Conservation (phyloP, 2,888 invertebrate species). For the Schrankia costaestrigalis region DNA sequence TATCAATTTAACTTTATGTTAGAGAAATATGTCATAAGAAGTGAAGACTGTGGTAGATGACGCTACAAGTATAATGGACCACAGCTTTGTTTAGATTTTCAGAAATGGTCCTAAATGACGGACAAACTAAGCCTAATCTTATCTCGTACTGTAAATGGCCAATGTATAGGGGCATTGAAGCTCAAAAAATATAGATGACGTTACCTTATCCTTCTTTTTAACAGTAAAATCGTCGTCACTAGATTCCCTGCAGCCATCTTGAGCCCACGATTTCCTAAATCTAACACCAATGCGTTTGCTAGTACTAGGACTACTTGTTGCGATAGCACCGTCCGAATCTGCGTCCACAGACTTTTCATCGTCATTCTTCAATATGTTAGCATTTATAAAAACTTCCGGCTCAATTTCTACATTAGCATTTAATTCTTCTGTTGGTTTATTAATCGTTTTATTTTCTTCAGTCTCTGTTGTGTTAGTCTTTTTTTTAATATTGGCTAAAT, state of each 20-base stretch:
- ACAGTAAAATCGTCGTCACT: slow-evolving; percentile 62
- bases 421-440: slow-evolving; percentile 13
- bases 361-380: slow-evolving; percentile 54
- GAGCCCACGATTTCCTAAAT: slow-evolving; percentile 65
- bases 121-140: no score
- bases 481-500: slow-evolving; percentile 21
- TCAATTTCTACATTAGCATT: slow-evolving; percentile 9
- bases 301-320: slow-evolving; percentile 53
- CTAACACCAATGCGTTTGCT: slow-evolving; percentile 62
- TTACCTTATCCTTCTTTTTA: slow-evolving; percentile 66
- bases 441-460: slow-evolving; percentile 35
- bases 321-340: slow-evolving; percentile 59
- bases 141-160: no score
- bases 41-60: no score
- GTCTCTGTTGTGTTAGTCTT: slow-evolving; percentile 37
- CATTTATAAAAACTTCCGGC: slow-evolving; percentile 15
- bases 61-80: no score
- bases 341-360: slow-evolving; percentile 63
- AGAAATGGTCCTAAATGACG: no score
- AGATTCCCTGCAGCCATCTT: slow-evolving; percentile 52
- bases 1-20: no score
- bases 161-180: no score
- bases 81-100: no score
- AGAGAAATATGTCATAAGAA: no score
- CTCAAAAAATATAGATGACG: slow-evolving; percentile 1